phyloP scores from a whole-genome alignment of 2,113 vertebrate species.

The Mohoua ochrocephala region DNA sequence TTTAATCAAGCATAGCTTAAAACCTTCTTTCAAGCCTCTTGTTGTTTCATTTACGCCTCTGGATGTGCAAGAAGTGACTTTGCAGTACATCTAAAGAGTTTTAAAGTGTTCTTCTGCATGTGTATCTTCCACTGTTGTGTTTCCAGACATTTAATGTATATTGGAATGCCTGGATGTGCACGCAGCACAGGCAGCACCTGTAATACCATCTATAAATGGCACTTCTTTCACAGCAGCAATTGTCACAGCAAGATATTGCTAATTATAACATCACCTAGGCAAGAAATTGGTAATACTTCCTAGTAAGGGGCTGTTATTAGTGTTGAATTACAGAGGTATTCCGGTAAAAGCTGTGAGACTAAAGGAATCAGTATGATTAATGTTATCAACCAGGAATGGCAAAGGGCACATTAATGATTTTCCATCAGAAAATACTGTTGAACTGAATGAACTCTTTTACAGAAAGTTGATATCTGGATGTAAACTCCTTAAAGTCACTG shows the following conservation, averaged over 20 bases:
- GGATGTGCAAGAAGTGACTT: not conserved
- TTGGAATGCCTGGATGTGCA: not conserved
- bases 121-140: not conserved
- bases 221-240: conserved; percentile 12
- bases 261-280: conserved; percentile 54
- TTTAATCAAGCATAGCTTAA: conserved; percentile 48
- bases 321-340: not conserved
- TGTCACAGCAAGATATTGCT: conserved; percentile 27
- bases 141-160: not conserved
- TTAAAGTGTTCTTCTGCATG: not conserved
- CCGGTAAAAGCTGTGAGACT: not conserved
- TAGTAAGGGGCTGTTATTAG: conserved; percentile 4
- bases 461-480: not conserved
- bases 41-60: conserved; percentile 49
- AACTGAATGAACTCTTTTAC: not conserved
- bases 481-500: not conserved
- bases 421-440: not conserved
- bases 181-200: not conserved
- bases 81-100: not conserved
- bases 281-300: conserved; percentile 9
- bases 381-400: not conserved
- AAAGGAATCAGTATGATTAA: not conserved
- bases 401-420: not conserved
- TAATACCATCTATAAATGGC: conserved; percentile 2
- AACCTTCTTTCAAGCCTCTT: not conserved